A percentile compares a stretch with the other conserved stretches of the same genome.
phyloP scores from a whole-genome alignment of 2,113 vertebrate genomes.

The Ptilorrhoa leucosticta region DNA sequence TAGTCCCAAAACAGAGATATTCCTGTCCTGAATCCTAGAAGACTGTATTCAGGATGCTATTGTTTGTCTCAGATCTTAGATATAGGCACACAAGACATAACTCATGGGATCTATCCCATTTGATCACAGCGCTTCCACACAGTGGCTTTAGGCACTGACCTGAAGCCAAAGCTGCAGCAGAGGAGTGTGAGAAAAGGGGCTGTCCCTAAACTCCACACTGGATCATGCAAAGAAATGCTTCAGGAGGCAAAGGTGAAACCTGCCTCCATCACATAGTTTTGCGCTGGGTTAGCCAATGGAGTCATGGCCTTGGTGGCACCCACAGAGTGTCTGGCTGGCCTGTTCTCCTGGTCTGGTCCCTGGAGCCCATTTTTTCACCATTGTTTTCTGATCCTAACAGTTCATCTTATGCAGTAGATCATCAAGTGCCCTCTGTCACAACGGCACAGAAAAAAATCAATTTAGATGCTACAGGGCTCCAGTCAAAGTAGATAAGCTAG shows the following conservation, averaged over 20 bases:
- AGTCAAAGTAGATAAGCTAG: not conserved
- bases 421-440: not conserved
- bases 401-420: not conserved
- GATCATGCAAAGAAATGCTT: not conserved
- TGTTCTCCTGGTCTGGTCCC: not conserved
- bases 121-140: not conserved
- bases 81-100: not conserved
- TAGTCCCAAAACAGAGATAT: not conserved
- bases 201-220: not conserved
- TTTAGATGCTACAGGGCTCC: not conserved
- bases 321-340: not conserved
- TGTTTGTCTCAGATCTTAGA: not conserved
- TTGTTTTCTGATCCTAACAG: not conserved
- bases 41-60: not conserved
- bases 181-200: not conserved
- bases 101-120: not conserved
- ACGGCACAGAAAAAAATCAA: not conserved
- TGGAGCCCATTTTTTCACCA: not conserved
- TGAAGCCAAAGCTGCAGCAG: not conserved
- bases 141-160: not conserved
- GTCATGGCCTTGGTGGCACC: not conserved
- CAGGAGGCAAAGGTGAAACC: not conserved
- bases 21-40: not conserved
- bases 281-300: accelerated
- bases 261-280: not conserved